phyloP scores from a whole-genome alignment of 2,888 invertebrate species.

The Trichacis sp. region DNA sequence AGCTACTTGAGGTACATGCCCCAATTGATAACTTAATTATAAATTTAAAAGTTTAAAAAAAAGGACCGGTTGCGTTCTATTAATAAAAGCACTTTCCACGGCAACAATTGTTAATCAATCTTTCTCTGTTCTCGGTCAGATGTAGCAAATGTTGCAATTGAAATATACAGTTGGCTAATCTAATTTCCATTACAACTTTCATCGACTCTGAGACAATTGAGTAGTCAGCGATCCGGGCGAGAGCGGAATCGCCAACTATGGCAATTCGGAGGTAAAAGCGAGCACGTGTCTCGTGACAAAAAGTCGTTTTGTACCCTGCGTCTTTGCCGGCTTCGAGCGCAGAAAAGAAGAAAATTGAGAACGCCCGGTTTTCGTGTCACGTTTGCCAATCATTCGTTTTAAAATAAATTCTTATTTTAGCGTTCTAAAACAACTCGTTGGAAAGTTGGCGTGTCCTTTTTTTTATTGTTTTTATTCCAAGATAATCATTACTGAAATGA shows the following conservation, averaged over 20 bases:
- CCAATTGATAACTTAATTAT: not conserved
- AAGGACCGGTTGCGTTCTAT: not conserved
- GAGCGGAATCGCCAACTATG: conserved; percentile 20
- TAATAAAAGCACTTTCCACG: not conserved
- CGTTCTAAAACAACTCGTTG: not conserved
- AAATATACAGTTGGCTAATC: conserved; percentile 17
- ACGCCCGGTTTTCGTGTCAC: conserved; percentile 41
- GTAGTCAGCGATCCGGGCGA: conserved; percentile 34
- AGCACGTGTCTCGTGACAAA: conserved; percentile 40
- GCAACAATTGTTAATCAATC: not conserved
- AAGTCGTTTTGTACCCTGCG: conserved; percentile 34
- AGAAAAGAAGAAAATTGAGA: conserved; percentile 40
- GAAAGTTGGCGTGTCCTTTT: no score
- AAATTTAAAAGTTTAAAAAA: not conserved
- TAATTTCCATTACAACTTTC: conserved; percentile 40
- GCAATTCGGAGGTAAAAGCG: conserved; percentile 41
- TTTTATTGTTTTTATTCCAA: not conserved
- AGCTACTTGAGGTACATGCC: no score
- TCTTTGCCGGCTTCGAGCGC: conserved; percentile 15
- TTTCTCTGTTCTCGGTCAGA: not conserved
- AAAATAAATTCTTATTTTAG: conserved; percentile 8
- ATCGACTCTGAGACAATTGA: conserved; percentile 38
- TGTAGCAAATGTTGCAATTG: not conserved
- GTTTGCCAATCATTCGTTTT: conserved; percentile 10
- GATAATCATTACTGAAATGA: no score